A percentile compares a stretch with the other conserved stretches of the same genome.
These are phyloP conservation scores for Desmodus rotundus DNA, from an alignment of 2,113 vertebrate species.

Conservation along the genomic window DNA sequence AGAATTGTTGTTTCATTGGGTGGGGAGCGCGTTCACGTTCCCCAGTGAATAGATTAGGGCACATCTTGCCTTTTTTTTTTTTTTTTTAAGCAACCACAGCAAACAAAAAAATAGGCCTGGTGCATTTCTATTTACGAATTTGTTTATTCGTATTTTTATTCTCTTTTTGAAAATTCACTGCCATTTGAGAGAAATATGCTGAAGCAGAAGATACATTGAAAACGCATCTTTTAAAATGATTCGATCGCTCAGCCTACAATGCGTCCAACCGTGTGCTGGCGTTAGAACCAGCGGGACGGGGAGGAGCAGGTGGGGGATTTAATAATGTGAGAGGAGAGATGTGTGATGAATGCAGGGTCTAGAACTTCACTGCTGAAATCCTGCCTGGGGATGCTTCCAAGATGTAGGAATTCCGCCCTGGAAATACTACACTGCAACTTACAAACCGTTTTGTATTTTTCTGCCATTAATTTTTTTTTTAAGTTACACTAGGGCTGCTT, in stretches of 20 bases:
- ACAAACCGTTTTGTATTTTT: not conserved
- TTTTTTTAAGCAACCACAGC: not conserved
- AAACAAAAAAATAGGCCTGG: not conserved
- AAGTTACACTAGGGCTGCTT: not conserved
- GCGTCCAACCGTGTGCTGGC: not conserved
- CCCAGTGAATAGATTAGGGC: not conserved
- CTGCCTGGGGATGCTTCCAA: not conserved
- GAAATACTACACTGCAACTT: not conserved
- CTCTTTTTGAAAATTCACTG: not conserved
- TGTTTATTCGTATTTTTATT: not conserved
- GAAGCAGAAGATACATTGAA: not conserved
- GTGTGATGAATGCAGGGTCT: not conserved
- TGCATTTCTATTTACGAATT: not conserved
- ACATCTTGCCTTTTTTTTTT: not conserved
- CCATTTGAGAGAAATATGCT: not conserved
- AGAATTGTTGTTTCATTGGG: constrained; percentile 35
- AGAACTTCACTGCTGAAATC: not conserved
- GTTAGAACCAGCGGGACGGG: not conserved
- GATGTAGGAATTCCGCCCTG: not conserved
- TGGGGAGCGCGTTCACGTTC: constrained; percentile 13
- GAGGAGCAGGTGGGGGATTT: not conserved
- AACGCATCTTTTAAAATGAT: constrained; percentile 30
- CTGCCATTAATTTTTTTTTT: not conserved
- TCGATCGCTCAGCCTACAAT: not conserved
- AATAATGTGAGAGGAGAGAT: not conserved